Base-by-base conservation (phyloP, 2,113 vertebrate genomes). In the Synodontis membranacea region DNA sequence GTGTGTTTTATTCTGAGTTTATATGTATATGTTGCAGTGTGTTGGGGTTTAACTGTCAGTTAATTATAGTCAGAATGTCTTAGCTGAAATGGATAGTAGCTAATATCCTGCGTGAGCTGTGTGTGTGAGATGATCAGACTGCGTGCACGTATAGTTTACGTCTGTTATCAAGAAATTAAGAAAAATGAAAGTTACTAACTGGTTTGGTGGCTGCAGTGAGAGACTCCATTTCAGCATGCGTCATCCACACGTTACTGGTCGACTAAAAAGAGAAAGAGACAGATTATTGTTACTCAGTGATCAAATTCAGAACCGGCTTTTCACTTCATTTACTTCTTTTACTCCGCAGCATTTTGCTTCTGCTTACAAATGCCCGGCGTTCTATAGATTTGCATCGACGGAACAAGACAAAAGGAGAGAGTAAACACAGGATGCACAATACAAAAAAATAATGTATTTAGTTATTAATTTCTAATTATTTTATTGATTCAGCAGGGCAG, bases 191-290 rank as follows among this genome's bases (percentile, higher is more conserved):
- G 44, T 19, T 28, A 93, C 96, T 96, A 86, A 98, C 97, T 80
- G 96, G 96, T 90, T 97, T 97, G 84, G 94, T 97, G 15, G 97
- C 95, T 3, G 96, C 96, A 0, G 97, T 97, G 84, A 98, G 92
- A 2, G 96, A 95, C 92, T 98, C 97, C 97, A 98, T 98, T 93
- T 98, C 97, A 1, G 97, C 97, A 1, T 98, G 97, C 37, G 97
- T 98, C 96, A 98, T 97, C 97, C 97, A 98, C 74, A 98, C 97
- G 21, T 98, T 98, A 91, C 97, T 96, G 91, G 97, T 98, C 48
- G 97, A 97, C 97, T 98, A 91, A 28, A 70, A 28, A 21, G 15
- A 79, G 17, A 86, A 6, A 23, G 4, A 88, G 17, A 74, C 42
- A 37, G 56, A 3, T 44, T 4, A 5, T 2, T 28, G 23, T 21